Conservation (phyloP, 2,888 invertebrate species). For the Rotaria socialis region DNA sequence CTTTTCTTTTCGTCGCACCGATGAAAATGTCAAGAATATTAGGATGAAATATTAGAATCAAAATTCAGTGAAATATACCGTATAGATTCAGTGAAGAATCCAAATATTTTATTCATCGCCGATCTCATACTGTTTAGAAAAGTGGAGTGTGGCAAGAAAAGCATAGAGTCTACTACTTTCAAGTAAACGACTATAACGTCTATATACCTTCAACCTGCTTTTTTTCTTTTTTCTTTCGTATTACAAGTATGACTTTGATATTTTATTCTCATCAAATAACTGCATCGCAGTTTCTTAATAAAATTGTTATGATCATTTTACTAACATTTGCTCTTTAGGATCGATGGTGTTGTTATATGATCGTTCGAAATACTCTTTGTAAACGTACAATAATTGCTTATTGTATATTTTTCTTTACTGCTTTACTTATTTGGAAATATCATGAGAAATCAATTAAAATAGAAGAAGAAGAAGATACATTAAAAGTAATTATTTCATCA, state of each 20-base stretch:
- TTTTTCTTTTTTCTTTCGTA: too few species aligned
- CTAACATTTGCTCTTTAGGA: neutral
- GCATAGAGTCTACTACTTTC: neutral
- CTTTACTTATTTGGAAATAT: neutral
- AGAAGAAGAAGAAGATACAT: constrained; percentile 10
- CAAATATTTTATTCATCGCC: neutral
- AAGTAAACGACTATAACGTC: neutral
- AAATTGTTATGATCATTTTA: too few species aligned
- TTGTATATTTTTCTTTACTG: neutral
- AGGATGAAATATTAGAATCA: too few species aligned
- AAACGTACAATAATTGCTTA: neutral
- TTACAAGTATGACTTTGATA: too few species aligned
- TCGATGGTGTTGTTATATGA: constrained; percentile 1
- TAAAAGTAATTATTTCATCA: neutral
- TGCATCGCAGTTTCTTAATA: too few species aligned
- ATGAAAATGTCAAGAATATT: too few species aligned
- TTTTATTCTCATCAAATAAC: neutral
- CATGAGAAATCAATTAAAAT: neutral
- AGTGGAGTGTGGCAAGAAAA: neutral
- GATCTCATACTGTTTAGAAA: neutral
- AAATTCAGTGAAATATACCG: too few species aligned
- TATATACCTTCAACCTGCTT: neutral
- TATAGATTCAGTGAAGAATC: too few species aligned
- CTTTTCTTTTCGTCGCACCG: too few species aligned
- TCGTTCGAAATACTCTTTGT: constrained; percentile 30